Evolutionary conservation across 1,140 invertebrate genomes (phyloP), one percentile per base, ranked within the genome.

Genomic region (Anastatus disparis): DNA sequence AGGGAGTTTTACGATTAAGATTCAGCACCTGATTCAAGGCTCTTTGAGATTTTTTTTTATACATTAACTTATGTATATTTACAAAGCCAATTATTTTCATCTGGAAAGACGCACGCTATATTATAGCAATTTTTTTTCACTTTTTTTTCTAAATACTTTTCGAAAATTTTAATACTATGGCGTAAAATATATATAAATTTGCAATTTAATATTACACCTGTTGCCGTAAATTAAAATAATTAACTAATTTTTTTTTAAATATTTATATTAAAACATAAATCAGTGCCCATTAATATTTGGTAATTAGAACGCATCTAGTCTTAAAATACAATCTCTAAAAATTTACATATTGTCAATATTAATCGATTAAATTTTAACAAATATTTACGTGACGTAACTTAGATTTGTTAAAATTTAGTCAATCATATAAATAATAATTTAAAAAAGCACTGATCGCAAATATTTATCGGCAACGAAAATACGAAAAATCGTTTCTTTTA

Each of bases 1-100:
- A 35, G 31, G 40, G 15, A 59, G 55, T 59, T 59, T 59, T 38
- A 52, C n/a, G 31, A 55, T 31, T 70, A 63, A 46, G 27, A 64
- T 48, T 70, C 59, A 70, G 68, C 68, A 70, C 68, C 68, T 64
- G 48, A 48, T 70, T 15, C 27, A 70, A 70, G 68, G 68, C 68
- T 70, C 50, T 63, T n/a, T 46, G 40, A 63, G 50, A 55, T 63
- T 55, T 55, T n/a, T n/a, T n/a, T n/a, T 61, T 53, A 62, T 69
- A 69, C 20, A 42, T 44, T 53, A 62, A 20, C 35, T 40, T 63
- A 53, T 46, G 10, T 44, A 44, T 70, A 70, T 70, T 53, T 70
- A 70, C 67, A 70, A 70, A 44, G 58, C 40, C 56, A 61, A 61
- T 61, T 31, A 20, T 31, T 31, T 53, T 69, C 10, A 35, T 61